A percentile compares a stretch with the other conserved stretches of the same genome.
These are phyloP conservation scores for Poecilus cupreus DNA, from an alignment of 2,888 invertebrate genomes.

Conservation along the genomic window DNA sequence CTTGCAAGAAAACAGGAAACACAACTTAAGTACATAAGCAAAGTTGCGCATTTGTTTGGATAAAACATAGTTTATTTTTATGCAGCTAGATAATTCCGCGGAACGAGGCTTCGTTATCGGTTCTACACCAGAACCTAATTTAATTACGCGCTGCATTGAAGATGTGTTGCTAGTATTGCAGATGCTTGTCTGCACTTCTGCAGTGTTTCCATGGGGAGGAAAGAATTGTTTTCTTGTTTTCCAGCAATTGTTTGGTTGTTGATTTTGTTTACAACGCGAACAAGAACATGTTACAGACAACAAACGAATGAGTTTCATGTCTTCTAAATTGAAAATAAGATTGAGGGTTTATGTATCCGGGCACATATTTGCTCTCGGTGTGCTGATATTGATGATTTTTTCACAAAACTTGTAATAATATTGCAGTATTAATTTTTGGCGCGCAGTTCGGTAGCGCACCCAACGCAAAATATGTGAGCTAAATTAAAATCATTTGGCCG, in stretches of 20 bases:
- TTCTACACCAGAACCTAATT: slow-evolving; percentile 32
- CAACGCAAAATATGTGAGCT: no score
- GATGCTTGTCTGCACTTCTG: neutral
- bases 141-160: slow-evolving; percentile 22
- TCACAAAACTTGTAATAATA: no score
- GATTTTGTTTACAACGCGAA: slow-evolving; percentile 18
- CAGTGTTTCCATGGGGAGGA: slow-evolving; percentile 6
- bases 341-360: neutral
- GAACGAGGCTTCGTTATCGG: slow-evolving; percentile 19
- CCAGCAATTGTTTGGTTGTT: neutral
- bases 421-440: no score
- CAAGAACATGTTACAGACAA: neutral
- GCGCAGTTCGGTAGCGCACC: no score
- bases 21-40: neutral
- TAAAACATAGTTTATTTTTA: slow-evolving; percentile 30
- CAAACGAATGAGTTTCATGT: neutral
- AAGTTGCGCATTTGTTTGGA: neutral
- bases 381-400: no score
- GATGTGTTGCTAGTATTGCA: slow-evolving; percentile 6
- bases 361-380: neutral
- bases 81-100: slow-evolving; percentile 4
- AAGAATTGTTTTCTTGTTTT: slow-evolving; percentile 38
- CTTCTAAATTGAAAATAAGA: slow-evolving; percentile 20
- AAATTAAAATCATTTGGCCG: no score
- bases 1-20: neutral